These are phyloP conservation scores for Gymnarchus niloticus DNA, from an alignment of 2,113 vertebrate species.

Conservation along the genomic window DNA sequence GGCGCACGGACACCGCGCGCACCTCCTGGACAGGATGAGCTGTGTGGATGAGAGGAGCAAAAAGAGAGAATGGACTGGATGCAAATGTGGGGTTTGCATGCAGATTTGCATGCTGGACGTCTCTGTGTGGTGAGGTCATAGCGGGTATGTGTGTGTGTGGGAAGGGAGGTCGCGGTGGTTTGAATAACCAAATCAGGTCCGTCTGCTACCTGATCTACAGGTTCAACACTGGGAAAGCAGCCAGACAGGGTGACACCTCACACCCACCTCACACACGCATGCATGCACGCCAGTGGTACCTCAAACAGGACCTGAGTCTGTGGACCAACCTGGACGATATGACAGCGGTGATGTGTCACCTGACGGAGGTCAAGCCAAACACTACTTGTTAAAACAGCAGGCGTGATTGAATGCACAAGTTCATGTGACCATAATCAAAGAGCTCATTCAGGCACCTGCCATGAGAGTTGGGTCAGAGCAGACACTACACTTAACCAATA, in stretches of 20 bases:
- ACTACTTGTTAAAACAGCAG: too few relatives aligned
- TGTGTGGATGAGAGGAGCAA: background rate
- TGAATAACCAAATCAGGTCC: conserved; percentile 18
- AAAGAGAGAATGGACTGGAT: background rate
- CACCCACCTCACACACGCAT: too few relatives aligned
- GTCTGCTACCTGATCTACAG: background rate
- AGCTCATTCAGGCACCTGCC: background rate
- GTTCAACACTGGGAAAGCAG: background rate
- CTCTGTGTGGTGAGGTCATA: background rate
- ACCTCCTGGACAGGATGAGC: too few relatives aligned
- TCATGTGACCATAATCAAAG: background rate
- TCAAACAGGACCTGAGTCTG: too few relatives aligned
- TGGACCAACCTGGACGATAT: too few relatives aligned
- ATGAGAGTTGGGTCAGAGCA: background rate
- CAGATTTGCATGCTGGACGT: background rate
- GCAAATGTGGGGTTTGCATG: conserved; percentile 15
- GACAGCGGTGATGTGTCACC: too few relatives aligned
- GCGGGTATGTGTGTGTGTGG: background rate
- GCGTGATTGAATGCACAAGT: too few relatives aligned
- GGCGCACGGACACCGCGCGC: background rate
- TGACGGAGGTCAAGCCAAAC: too few relatives aligned
- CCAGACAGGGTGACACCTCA: too few relatives aligned
- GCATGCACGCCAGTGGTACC: too few relatives aligned
- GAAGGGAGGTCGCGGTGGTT: background rate
- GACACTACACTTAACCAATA: background rate